These are phyloP conservation scores for Caenorhabditis uteleia DNA, from an alignment of 2,888 invertebrate species.

Conservation along the genomic window DNA sequence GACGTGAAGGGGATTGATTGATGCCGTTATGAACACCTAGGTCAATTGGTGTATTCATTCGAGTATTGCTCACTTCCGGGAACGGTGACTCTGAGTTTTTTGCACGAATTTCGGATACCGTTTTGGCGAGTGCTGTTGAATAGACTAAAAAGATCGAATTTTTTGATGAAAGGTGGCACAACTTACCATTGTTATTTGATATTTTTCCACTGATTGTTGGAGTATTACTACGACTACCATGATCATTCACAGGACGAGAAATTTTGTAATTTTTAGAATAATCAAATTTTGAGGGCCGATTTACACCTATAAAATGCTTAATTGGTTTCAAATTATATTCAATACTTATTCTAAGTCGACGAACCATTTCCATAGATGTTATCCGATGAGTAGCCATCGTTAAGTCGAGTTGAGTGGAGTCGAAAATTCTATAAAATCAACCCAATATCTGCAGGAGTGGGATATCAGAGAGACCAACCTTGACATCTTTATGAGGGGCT, in stretches of 20 bases:
- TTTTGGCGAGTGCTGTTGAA: constrained; percentile 47
- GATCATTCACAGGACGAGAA: constrained; percentile 2
- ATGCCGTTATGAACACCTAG: constrained; percentile 27
- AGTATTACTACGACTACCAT: constrained; percentile 26
- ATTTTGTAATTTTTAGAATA: constrained; percentile 1
- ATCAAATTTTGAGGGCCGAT: too few species aligned
- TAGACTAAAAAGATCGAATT: constrained; percentile 7
- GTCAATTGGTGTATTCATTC: constrained; percentile 47
- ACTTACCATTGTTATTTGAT: neutral
- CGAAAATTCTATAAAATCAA: too few species aligned
- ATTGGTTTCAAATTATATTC: too few species aligned
- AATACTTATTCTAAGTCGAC: constrained; percentile 6
- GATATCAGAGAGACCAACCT: too few species aligned
- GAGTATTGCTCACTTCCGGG: constrained; percentile 25
- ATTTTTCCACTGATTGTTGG: constrained; percentile 10
- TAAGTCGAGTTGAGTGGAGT: too few species aligned
- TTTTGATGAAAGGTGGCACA: too few species aligned
- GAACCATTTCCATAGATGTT: too few species aligned
- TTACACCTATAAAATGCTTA: too few species aligned
- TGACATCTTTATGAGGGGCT: constrained; percentile 22
- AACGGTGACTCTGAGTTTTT: constrained; percentile 47
- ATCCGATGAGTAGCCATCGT: constrained; percentile 50
- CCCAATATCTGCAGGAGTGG: too few species aligned
- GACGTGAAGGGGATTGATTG: constrained; percentile 10
- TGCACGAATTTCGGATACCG: constrained; percentile 48